Base-by-base conservation (phyloP, 2,113 vertebrate genomes). In the Lutjanus erythropterus region DNA sequence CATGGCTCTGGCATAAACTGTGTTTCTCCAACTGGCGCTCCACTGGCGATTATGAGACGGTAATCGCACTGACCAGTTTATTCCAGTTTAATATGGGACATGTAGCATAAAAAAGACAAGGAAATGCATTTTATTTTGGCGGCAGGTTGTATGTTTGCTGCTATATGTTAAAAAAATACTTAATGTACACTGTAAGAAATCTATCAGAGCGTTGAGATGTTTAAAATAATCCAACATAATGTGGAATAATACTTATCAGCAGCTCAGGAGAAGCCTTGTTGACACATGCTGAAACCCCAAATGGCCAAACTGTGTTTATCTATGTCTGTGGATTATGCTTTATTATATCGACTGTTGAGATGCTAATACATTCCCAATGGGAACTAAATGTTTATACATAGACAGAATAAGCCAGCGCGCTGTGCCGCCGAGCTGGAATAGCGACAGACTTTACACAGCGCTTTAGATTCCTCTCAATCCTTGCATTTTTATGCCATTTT, bases 31-130 rank as follows among this genome's bases (percentile, higher is more conserved):
- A 64, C 44, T 53, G 66, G 44, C 58, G 82, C 31, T 71, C 42
- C 37, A 65, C 31, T 76, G 71, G 80, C 35, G 35, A 76, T 62
- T 78, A 73, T 64, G 12, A 64, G 44, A 23, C 23, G 9, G 47
- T 76, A 44, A 83, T 75, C 64, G 44, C 69, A 8, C 73, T 39
- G 29, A 67, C 73, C 87, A 91, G 86, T 94, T 90, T 89, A 87
- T 93, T 93, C 88, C 85, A 91, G 86, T 87, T 92, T 94, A 93
- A 94, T 94, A 93, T 93, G 94, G 91, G 89, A 93, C 61, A 37
- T 50, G 71, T 55, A 78, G 89, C 93, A 88, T 90, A 85, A 91
- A 93, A 89, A 88, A 71, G 81, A 46, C 44, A 46, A 84, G 81
- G 76, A 81, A 70, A 41, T 53, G 21, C 18, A 3, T 65, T 47